phyloP scores from a whole-genome alignment of 2,113 vertebrate species.

The Microcebus griseorufus region DNA sequence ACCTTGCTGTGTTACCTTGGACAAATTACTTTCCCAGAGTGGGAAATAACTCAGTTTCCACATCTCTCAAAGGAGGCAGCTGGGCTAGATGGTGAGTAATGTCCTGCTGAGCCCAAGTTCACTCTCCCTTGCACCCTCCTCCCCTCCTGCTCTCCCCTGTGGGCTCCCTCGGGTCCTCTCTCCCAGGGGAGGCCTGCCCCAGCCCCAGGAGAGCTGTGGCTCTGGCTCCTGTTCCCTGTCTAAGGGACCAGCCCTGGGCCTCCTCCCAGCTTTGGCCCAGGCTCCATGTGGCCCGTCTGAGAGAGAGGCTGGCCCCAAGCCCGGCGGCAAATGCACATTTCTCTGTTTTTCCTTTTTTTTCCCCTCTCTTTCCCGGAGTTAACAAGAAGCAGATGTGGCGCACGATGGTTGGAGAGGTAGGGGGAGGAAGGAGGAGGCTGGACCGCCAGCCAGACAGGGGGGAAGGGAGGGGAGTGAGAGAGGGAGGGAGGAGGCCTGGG shows the following conservation, averaged over 20 bases:
- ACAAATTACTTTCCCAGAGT: not conserved
- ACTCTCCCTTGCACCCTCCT: not conserved
- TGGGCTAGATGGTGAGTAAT: not conserved
- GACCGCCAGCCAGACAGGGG: slow-evolving; percentile 69
- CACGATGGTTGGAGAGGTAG: slow-evolving; percentile 72
- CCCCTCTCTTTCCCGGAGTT: slow-evolving; percentile 77
- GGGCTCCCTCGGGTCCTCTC: not conserved
- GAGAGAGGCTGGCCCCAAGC: slow-evolving; percentile 76
- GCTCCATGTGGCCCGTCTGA: slow-evolving; percentile 75
- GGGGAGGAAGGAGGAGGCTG: slow-evolving; percentile 68
- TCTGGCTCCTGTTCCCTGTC: slow-evolving; percentile 18
- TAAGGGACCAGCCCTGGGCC: slow-evolving; percentile 46
- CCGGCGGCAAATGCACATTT: slow-evolving; percentile 79
- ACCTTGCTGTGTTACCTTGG: not conserved
- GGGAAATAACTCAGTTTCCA: not conserved
- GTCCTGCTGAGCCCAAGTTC: not conserved
- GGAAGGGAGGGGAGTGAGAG: slow-evolving; percentile 56
- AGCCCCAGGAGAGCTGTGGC: slow-evolving; percentile 29
- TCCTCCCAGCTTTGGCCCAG: slow-evolving; percentile 65
- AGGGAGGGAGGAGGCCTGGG: slow-evolving; percentile 57
- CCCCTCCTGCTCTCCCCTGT: not conserved
- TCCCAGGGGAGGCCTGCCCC: not conserved
- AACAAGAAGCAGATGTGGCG: slow-evolving; percentile 85
- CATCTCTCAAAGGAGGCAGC: slow-evolving; percentile 10
- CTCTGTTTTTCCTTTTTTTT: slow-evolving; percentile 74